Evolutionary conservation across 2,888 invertebrate species (phyloP).

Genomic region (Cephalotes varians): DNA sequence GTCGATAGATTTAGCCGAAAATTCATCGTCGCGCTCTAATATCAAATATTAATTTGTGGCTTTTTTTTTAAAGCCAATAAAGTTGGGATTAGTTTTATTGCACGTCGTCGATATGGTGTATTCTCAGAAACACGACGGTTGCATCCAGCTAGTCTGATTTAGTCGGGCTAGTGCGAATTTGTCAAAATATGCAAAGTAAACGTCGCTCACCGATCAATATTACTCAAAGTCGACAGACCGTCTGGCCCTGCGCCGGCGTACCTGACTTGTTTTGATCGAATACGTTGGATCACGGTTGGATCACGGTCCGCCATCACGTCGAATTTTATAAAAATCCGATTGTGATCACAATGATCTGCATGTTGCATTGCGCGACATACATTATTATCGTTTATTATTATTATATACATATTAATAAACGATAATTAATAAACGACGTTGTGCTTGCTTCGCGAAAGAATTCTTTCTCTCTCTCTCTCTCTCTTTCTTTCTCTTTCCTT

Average conservation of each 20-base stretch:
- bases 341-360: background rate
- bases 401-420: constrained; percentile 36
- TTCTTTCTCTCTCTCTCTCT: background rate
- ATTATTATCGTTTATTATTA: no score
- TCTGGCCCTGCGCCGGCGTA: constrained; percentile 31
- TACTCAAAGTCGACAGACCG: constrained; percentile 49
- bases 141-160: constrained; percentile 21
- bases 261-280: constrained; percentile 23
- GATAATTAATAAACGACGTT: background rate
- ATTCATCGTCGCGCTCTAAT: background rate
- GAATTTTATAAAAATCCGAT: background rate
- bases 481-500: background rate
- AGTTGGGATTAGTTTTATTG: constrained; percentile 17
- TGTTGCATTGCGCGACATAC: background rate
- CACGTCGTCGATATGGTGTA: background rate
- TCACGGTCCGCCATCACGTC: background rate
- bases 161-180: constrained; percentile 33
- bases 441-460: background rate
- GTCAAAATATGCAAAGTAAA: constrained; percentile 56
- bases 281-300: constrained; percentile 1
- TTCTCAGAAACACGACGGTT: constrained; percentile 30
- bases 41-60: constrained; percentile 34
- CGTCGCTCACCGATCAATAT: constrained; percentile 39
- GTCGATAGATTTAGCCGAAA: background rate
- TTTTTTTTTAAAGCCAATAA: constrained; percentile 25